A percentile compares a stretch with the other conserved stretches of the same genome.
These are phyloP conservation scores for Protobothrops flavoviridis DNA, from an alignment of 2,113 vertebrate species.

Conservation along the genomic window DNA sequence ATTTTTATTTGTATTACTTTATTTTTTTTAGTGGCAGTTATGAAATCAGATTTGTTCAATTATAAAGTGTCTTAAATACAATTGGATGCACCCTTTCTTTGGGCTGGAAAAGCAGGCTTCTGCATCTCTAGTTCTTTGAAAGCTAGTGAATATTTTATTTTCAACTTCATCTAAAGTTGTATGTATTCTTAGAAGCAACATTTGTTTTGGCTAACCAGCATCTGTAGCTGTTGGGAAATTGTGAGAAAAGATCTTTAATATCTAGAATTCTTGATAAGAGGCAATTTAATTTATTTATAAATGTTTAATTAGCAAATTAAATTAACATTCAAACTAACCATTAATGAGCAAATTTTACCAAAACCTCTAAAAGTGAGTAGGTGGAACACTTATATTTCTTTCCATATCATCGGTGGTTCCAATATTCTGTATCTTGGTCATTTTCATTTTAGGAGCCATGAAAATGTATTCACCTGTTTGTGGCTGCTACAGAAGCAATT, in stretches of 20 bases:
- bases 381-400: no score
- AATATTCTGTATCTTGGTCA: neutral
- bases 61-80: neutral
- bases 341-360: neutral
- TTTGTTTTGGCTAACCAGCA: neutral
- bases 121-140: neutral
- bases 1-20: neutral
- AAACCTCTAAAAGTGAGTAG: neutral
- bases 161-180: neutral
- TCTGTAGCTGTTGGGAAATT: neutral
- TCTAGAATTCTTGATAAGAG: slow-evolving; percentile 23
- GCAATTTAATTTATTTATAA: neutral
- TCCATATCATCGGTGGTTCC: neutral
- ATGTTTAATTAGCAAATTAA: no score
- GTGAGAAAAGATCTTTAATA: neutral
- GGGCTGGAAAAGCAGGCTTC: neutral
- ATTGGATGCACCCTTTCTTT: neutral
- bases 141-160: neutral
- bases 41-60: neutral
- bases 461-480: neutral
- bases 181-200: neutral
- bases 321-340: neutral
- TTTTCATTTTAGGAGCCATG: neutral
- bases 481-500: neutral
- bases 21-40: neutral